These are phyloP conservation scores for Mythimna ferrago DNA, from an alignment of 2,888 invertebrate genomes.

Conservation along the genomic window DNA sequence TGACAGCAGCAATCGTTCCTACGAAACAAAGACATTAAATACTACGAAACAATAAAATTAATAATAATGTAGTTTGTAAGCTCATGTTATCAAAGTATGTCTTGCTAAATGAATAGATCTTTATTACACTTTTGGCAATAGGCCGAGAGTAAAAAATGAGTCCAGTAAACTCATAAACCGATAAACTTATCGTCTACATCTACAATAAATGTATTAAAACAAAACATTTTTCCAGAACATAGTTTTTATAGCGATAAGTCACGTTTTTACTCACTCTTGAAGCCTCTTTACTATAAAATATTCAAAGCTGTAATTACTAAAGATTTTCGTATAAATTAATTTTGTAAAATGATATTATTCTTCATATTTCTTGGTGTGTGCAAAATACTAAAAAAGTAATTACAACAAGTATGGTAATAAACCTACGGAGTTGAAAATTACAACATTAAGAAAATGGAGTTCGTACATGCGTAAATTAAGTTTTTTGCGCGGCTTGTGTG, in stretches of 20 bases:
- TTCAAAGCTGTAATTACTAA: constrained; percentile 10
- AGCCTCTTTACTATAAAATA: neutral
- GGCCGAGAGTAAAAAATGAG: constrained; percentile 25
- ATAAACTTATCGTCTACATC: constrained; percentile 17
- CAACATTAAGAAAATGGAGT: constrained; percentile 29
- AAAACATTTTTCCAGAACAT: constrained; percentile 16
- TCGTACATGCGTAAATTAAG: constrained; percentile 13
- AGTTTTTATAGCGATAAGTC: constrained; percentile 7
- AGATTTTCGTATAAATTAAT: constrained; percentile 7
- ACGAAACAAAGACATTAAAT: constrained; percentile 56
- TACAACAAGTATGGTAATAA: constrained; percentile 42
- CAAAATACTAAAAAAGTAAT: constrained; percentile 30
- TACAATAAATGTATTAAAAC: constrained; percentile 25
- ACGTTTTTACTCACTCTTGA: neutral
- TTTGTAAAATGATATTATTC: constrained; percentile 1
- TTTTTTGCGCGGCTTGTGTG: constrained; percentile 33
- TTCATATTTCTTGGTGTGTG: neutral
- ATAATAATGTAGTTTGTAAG: constrained; percentile 6
- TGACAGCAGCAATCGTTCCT: constrained; percentile 96
- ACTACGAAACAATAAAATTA: constrained; percentile 79
- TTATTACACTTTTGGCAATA: constrained; percentile 39
- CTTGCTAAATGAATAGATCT: constrained; percentile 23
- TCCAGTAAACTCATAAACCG: constrained; percentile 35
- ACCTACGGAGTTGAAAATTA: constrained; percentile 36
- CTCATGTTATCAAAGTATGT: constrained; percentile 24